These are phyloP conservation scores for Dufourea novaeangliae DNA, from an alignment of 1,140 invertebrate species.

Conservation along the genomic window DNA sequence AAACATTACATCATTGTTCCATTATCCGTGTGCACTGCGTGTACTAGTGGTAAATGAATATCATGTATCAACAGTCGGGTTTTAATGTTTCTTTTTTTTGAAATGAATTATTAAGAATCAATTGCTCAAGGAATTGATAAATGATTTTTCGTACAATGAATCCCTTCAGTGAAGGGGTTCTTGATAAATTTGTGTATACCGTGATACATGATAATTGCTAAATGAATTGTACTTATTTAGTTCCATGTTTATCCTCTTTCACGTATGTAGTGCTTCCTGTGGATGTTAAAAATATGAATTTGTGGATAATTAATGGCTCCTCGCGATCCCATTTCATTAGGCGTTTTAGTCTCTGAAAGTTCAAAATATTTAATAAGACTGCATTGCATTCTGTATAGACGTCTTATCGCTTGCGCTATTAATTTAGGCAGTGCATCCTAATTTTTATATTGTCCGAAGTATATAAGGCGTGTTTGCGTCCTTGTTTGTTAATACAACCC, in stretches of 20 bases:
- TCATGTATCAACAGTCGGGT: conserved; percentile 48
- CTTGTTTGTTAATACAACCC: background rate
- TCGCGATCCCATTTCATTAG: conserved; percentile 23
- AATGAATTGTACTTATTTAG: conserved; percentile 61
- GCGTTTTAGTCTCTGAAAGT: conserved; percentile 35
- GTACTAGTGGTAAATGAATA: conserved; percentile 45
- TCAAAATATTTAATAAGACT: conserved; percentile 31
- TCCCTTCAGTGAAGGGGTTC: background rate
- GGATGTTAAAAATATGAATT: conserved; percentile 24
- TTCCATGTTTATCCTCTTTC: conserved; percentile 30
- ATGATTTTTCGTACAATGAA: background rate
- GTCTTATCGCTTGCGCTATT: conserved; percentile 24
- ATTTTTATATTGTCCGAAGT: conserved; percentile 1
- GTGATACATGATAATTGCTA: conserved; percentile 61
- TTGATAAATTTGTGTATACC: background rate
- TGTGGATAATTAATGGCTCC: conserved; percentile 36
- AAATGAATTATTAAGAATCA: background rate
- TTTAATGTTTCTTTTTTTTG: background rate
- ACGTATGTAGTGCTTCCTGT: conserved; percentile 41
- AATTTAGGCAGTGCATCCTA: conserved; percentile 10
- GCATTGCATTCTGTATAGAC: conserved; percentile 20
- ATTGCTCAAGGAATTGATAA: background rate
- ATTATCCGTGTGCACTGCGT: conserved; percentile 42
- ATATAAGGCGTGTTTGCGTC: conserved; percentile 13
- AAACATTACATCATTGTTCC: conserved; percentile 55